Evolutionary conservation across 2,113 vertebrate species (phyloP).

Genomic region (Alces alces): DNA sequence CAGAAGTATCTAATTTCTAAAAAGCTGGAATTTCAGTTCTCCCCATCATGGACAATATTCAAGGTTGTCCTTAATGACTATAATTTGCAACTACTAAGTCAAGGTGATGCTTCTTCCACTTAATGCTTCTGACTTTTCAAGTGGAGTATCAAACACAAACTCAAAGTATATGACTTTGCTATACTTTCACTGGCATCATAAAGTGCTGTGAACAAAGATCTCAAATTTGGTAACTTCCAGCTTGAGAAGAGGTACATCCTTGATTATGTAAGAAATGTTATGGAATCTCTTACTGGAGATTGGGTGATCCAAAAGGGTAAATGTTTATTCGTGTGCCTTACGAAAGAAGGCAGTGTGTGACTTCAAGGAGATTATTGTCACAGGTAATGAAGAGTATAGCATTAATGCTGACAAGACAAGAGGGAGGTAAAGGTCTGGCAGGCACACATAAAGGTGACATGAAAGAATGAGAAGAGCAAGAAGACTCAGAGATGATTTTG

Average conservation of each 20-base stretch:
- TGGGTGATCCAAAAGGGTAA: not conserved
- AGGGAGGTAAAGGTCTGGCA: not conserved
- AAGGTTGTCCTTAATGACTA: not conserved
- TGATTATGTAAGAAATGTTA: not conserved
- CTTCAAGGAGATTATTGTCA: not conserved
- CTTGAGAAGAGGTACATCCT: not conserved
- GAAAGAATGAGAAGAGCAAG: not conserved
- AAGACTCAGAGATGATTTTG: not conserved
- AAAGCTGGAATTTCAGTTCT: slow-evolving; percentile 16
- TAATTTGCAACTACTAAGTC: not conserved
- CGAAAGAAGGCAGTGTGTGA: not conserved
- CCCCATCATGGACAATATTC: not conserved
- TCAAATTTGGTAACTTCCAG: not conserved
- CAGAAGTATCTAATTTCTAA: not conserved
- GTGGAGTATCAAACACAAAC: not conserved
- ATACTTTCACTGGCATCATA: not conserved
- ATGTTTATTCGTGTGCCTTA: not conserved
- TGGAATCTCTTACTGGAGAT: not conserved
- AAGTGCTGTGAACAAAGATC: not conserved
- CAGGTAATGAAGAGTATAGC: not conserved
- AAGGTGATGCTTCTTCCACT: not conserved
- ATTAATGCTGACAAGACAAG: not conserved
- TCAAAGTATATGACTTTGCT: not conserved
- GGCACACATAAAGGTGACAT: not conserved
- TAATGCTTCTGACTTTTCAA: not conserved